Evolutionary conservation across 2,113 vertebrate species (phyloP), one percentile per base, ranked within the genome.

Genomic region (Hystrix cristata): DNA sequence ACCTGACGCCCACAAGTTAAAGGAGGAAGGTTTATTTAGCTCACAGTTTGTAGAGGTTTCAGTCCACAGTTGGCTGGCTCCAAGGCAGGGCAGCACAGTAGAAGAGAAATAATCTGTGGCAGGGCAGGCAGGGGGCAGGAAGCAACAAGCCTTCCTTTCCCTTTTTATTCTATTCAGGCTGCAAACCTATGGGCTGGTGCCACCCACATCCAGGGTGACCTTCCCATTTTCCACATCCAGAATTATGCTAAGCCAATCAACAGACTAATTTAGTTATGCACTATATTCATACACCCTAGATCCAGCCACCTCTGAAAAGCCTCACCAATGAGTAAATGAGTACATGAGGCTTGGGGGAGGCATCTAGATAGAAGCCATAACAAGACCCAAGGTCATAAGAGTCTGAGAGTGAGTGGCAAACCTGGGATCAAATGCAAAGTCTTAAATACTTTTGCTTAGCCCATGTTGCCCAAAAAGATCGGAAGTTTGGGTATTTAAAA

Each of bases 401-500:
- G 29, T 14, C 51, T 46, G 11, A 46, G 71, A 90, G 19, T 76
- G 12, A 80, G 27, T 90, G 60, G 48, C 65, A 82, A 92, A 72
- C 81, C 14, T 43, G 43, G 27, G 53, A 72, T 93, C 57, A 83
- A 67, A 93, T 25, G 46, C 9, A 51, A 65, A 48, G 29, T 87
- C 62, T 90, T 7, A 57, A 87, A 57, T 87, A 51, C 15, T 79
- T 90, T 87, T 57, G 5, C 43, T 71, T 89, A 21, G 71, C 9
- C 18, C 29, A 10, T 79, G 55, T 89, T 86, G 34, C 59, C 57
- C 48, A 71, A 48, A 88, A 91, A 90, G 51, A 13, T 95, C 67
- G 90, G 69, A 72, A 74, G 43, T 57, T 95, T 79, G 57, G 11
- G 9, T 91, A 93, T 87, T 93, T 29, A 60, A 67, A 96, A 95